Conservation (phyloP, 2,888 invertebrate genomes). For the Autographa pulchrina region DNA sequence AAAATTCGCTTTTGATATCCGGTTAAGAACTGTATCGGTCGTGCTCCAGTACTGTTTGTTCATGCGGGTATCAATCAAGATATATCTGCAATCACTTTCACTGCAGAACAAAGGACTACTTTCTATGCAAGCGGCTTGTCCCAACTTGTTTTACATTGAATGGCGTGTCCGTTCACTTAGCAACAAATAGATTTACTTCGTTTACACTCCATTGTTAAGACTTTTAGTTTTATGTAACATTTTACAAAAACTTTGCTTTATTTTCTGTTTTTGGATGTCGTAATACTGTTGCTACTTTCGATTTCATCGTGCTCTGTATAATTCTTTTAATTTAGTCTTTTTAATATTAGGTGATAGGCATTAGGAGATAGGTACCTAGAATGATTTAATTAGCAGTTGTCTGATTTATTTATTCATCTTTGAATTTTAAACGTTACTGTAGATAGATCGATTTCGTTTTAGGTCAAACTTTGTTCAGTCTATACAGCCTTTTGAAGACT, state of each 20-base stretch:
- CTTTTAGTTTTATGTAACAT: slow-evolving; percentile 53
- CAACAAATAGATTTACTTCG: slow-evolving; percentile 41
- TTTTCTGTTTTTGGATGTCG: slow-evolving; percentile 40
- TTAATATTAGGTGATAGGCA: too few species aligned
- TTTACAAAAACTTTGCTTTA: slow-evolving; percentile 33
- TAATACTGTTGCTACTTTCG: slow-evolving; percentile 53
- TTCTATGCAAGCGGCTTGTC: slow-evolving; percentile 70
- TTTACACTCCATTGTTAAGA: slow-evolving; percentile 63
- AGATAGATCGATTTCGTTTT: too few species aligned
- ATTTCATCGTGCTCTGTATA: slow-evolving; percentile 38
- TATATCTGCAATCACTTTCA: slow-evolving; percentile 74
- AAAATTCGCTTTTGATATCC: too few species aligned
- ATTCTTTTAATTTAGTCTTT: slow-evolving; percentile 9
- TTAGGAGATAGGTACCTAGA: too few species aligned
- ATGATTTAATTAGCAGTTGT: too few species aligned
- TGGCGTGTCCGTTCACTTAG: slow-evolving; percentile 56
- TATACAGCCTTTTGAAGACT: slow-evolving; percentile 11
- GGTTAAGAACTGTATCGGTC: not conserved
- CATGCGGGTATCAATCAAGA: slow-evolving; percentile 72
- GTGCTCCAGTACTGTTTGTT: slow-evolving; percentile 33
- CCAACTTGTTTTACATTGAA: slow-evolving; percentile 73
- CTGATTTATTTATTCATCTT: too few species aligned
- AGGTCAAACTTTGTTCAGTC: not conserved
- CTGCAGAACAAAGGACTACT: slow-evolving; percentile 80
- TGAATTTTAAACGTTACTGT: not conserved